phyloP scores from a whole-genome alignment of 1,140 invertebrate genomes.

The Colletes gigas region DNA sequence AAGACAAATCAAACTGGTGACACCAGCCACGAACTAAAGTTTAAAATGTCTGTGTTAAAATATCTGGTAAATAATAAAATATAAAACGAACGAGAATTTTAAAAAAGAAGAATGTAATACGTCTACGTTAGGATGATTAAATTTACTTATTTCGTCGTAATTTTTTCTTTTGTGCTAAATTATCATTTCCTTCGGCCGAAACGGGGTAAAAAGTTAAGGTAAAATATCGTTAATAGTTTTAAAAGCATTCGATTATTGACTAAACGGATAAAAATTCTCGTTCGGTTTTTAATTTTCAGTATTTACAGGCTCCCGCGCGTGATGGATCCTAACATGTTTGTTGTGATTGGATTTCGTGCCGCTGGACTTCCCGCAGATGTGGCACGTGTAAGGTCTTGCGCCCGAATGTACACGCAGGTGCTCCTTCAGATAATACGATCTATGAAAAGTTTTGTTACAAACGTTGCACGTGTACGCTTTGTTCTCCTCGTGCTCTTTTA shows the following conservation, averaged over 20 bases:
- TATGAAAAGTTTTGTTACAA: conserved; percentile 92
- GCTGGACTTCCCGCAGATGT: conserved; percentile 92
- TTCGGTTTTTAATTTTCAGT: conserved; percentile 86
- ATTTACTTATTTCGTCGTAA: background rate
- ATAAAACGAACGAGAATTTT: conserved; percentile 36
- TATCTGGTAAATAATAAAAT: conserved; percentile 21
- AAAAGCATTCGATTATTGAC: conserved; percentile 14
- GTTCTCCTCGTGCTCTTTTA: conserved; percentile 93
- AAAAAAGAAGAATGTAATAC: background rate
- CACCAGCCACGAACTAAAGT: background rate
- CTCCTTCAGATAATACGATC: conserved; percentile 93
- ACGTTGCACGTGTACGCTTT: conserved; percentile 94
- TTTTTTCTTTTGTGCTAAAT: conserved; percentile 20
- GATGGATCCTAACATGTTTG: conserved; percentile 93
- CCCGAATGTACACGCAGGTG: conserved; percentile 93
- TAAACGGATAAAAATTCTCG: conserved; percentile 20
- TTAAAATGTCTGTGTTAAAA: conserved; percentile 36
- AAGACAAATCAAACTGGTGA: conserved; percentile 24
- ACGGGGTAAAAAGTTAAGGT: background rate
- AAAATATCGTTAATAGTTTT: background rate
- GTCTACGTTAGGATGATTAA: background rate
- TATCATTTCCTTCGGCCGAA: background rate
- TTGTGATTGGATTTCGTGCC: conserved; percentile 94
- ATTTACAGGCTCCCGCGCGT: conserved; percentile 91
- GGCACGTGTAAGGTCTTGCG: conserved; percentile 90